Evolutionary conservation across 2,888 invertebrate genomes (phyloP).

Genomic region (Amphipoea oculea): DNA sequence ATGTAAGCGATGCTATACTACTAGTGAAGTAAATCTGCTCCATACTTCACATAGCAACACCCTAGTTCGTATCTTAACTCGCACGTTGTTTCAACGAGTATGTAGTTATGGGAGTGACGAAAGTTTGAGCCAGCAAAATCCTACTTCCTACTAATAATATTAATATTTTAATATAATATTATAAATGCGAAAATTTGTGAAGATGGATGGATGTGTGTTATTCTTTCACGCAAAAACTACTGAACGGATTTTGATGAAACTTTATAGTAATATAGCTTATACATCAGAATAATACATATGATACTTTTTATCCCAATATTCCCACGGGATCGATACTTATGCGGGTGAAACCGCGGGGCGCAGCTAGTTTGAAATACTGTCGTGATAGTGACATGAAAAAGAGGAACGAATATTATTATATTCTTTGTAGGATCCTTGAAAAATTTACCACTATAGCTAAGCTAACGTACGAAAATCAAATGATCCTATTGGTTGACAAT

Average conservation of each 20-base stretch:
- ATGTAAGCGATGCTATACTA: not conserved
- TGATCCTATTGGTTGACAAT: not conserved
- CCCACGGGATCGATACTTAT: no score
- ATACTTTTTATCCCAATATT: no score
- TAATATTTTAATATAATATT: no score
- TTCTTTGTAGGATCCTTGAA: not conserved
- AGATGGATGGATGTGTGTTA: no score
- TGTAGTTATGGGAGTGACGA: no score
- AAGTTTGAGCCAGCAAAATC: not conserved
- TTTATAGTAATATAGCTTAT: no score
- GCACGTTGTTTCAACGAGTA: not conserved
- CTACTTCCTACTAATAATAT: no score
- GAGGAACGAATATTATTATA: not conserved
- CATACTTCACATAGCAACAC: not conserved
- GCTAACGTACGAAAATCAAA: not conserved
- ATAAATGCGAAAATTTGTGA: no score
- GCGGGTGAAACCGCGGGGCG: no score
- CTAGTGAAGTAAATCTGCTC: not conserved
- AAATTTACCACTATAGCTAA: not conserved
- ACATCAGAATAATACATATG: no score
- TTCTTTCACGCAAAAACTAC: no score
- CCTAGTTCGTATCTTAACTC: not conserved
- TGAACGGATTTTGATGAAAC: no score
- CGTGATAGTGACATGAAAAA: not conserved
- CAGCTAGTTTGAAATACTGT: not conserved